Evolutionary conservation across 2,888 invertebrate species (phyloP).

Genomic region (Polylopha cassiicola): DNA sequence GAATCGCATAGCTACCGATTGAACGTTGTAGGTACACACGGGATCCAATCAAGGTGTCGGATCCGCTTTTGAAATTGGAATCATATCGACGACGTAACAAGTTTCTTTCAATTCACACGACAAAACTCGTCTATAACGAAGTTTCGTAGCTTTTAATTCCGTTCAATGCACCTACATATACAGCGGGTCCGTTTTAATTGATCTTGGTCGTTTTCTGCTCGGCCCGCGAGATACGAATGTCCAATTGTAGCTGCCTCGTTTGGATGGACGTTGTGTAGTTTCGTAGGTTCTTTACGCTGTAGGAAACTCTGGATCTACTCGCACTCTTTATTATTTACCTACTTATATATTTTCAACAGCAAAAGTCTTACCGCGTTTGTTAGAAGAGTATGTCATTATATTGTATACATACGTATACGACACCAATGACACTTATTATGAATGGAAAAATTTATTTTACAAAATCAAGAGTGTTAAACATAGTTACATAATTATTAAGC

Average conservation of each 20-base stretch:
- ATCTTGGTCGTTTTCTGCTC: slow-evolving; percentile 58
- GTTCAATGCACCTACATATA: slow-evolving; percentile 32
- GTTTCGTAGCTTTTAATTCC: slow-evolving; percentile 67
- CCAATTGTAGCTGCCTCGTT: slow-evolving; percentile 33
- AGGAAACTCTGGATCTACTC: no score
- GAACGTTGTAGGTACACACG: slow-evolving; percentile 46
- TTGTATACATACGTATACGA: no score
- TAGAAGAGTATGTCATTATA: no score
- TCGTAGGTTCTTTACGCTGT: no score
- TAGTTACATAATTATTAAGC: no score
- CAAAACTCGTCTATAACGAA: slow-evolving; percentile 70
- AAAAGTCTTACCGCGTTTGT: no score
- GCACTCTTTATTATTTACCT: no score
- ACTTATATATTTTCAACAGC: no score
- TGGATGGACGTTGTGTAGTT: slow-evolving; percentile 22
- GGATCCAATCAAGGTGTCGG: slow-evolving; percentile 67
- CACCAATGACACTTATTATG: no score
- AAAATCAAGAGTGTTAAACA: no score
- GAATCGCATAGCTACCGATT: slow-evolving; percentile 46
- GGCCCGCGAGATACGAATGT: slow-evolving; percentile 37
- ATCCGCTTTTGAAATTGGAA: slow-evolving; percentile 73
- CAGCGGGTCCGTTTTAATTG: slow-evolving; percentile 52
- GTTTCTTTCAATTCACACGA: slow-evolving; percentile 71
- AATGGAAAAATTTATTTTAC: no score
- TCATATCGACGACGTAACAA: slow-evolving; percentile 68